Evolutionary conservation across 2,113 vertebrate genomes (phyloP), one percentile per base, ranked within the genome.

Genomic region (Abramis brama): DNA sequence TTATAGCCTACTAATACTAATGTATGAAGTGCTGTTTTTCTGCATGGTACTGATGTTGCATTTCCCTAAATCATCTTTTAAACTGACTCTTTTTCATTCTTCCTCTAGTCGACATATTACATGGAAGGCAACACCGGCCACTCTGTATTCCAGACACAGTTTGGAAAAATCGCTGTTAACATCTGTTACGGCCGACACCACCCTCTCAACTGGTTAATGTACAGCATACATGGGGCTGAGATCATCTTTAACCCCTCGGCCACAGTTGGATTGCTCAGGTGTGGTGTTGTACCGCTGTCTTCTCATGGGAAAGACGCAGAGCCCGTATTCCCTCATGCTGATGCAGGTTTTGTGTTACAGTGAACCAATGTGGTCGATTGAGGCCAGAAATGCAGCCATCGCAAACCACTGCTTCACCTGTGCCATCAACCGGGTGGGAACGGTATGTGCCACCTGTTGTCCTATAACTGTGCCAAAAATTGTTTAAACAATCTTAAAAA

Each of bases 201-300:
- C 83, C 98, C 98, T 59, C 96, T 99, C 85, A 99, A 99, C 92
- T 99, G 98, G 98, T 95, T 99, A 39, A 95, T 99, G 96, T 99
- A 95, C 74, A 97, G 97, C 30, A 77, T 99, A 87, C 97, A 98
- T 0, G 97, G 98, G 89, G 98, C 98, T 0, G 97, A 99, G 94
- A 97, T 99, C 92, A 97, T 99, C 93, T 99, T 99, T 82, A 99
- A 99, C 91, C 98, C 98, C 8, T 98, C 97, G 0, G 98, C 98
- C 68, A 99, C 98, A 11, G 95, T 97, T 5, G 98, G 98, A 33
- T 85, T 73, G 0, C 97, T 99, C 89, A 99, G 98, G 98, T 99
- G 85, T 74, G 36, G 19, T 8, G 60, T 12, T 55, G 0, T 11
- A 57, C 30, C 3, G 3, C 23, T 82, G 11, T 78, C 15, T 62